Evolutionary conservation across 2,888 invertebrate genomes (phyloP).

Genomic region (Drosophila crucigera): DNA sequence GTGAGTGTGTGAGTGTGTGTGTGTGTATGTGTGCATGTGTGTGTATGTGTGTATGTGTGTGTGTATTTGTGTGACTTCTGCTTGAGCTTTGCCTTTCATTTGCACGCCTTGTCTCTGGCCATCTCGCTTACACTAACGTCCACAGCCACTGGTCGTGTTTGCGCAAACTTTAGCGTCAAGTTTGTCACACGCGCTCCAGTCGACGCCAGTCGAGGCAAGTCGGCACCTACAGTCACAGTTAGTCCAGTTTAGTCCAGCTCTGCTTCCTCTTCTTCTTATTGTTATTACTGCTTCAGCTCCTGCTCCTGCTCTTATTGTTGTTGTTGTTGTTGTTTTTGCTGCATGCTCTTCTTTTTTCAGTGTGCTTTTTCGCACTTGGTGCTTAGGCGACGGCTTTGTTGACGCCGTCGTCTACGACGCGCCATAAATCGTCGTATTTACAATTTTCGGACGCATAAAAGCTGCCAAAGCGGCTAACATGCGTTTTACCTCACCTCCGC

Average conservation of each 20-base stretch:
- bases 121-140: conserved; percentile 66
- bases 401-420: conserved; percentile 20
- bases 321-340: conserved; percentile 1
- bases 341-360: conserved; percentile 26
- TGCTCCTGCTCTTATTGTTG: conserved; percentile 4
- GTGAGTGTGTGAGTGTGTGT: conserved; percentile 16
- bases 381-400: conserved; percentile 38
- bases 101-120: conserved; percentile 59
- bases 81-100: conserved; percentile 73
- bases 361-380: conserved; percentile 75
- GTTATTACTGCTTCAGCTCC: background rate
- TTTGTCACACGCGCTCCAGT: conserved; percentile 72
- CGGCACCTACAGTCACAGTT: conserved; percentile 41
- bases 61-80: conserved; percentile 56
- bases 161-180: conserved; percentile 78
- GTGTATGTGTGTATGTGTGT: conserved; percentile 17
- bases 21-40: background rate
- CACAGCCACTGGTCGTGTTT: conserved; percentile 50
- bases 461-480: conserved; percentile 69
- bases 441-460: conserved; percentile 72
- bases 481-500: conserved; percentile 23
- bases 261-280: conserved; percentile 1
- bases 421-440: conserved; percentile 67
- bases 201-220: conserved; percentile 48
- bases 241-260: conserved; percentile 36